A percentile compares a stretch with the other conserved stretches of the same genome.
These are phyloP conservation scores for Boleophthalmus pectinirostris DNA, from an alignment of 2,113 vertebrate genomes.

Conservation along the genomic window DNA sequence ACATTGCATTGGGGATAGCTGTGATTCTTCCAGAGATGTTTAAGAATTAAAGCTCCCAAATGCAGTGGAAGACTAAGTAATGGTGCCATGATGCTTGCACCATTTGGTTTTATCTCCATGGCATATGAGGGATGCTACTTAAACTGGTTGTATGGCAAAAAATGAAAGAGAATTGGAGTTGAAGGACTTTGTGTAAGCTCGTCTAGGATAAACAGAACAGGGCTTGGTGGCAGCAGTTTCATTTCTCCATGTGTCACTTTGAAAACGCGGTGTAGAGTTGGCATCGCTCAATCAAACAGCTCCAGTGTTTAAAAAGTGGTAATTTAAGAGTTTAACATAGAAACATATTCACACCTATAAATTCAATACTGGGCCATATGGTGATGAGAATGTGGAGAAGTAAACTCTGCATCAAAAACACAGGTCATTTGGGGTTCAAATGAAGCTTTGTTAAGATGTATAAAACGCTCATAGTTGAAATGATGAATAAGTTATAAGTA, in stretches of 20 bases:
- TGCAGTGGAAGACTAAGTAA: conserved; percentile 8
- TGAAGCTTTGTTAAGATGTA: not conserved
- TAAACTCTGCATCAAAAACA: not conserved
- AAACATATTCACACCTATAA: not conserved
- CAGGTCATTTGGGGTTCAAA: not conserved
- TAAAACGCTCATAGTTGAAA: not conserved
- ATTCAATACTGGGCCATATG: not conserved
- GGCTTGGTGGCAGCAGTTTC: conserved; percentile 1
- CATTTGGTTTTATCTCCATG: not conserved
- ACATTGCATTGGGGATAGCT: not conserved
- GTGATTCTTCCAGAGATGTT: conserved; percentile 20
- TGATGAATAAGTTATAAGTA: not conserved
- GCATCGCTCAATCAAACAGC: not conserved
- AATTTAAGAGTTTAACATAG: not conserved
- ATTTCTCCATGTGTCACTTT: not conserved
- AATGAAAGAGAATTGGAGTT: not conserved
- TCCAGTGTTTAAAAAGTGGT: not conserved
- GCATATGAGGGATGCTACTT: conserved; percentile 1
- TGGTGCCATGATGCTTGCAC: conserved; percentile 15
- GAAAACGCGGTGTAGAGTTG: not conserved
- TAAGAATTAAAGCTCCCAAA: not conserved
- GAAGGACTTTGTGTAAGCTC: conserved; percentile 1
- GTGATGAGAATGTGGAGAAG: not conserved
- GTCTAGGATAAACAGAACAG: conserved; percentile 8
- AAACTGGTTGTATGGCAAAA: not conserved